Conservation (phyloP, 2,797 vertebrate species). For the Anomalospiza imberbis region DNA sequence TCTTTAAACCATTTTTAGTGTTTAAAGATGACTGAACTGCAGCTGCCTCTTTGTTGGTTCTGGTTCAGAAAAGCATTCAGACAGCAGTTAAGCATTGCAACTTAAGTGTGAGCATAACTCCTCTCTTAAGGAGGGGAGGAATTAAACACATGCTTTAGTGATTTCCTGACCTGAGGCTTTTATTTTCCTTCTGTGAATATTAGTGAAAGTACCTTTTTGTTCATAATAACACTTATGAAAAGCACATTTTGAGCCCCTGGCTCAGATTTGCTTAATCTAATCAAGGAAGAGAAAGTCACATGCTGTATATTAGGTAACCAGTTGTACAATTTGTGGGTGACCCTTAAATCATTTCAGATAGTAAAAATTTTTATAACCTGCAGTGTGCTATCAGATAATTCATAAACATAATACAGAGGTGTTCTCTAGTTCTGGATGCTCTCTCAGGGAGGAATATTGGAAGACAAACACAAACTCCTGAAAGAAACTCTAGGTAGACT, state of each 20-base stretch:
- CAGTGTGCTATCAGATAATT: background rate
- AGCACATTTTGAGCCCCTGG: conserved; percentile 42
- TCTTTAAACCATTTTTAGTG: background rate
- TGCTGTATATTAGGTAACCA: background rate
- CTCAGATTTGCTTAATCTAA: conserved; percentile 56
- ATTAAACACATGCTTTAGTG: conserved; percentile 61
- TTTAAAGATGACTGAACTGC: background rate
- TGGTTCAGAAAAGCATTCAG: conserved; percentile 37
- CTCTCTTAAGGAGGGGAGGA: conserved; percentile 21
- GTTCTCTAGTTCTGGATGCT: background rate
- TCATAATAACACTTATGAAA: conserved; percentile 40
- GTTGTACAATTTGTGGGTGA: conserved; percentile 25
- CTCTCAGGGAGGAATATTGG: background rate
- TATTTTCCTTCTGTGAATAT: conserved; percentile 65
- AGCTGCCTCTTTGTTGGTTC: background rate
- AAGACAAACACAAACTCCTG: background rate
- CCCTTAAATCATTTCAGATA: background rate
- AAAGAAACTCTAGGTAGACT: background rate
- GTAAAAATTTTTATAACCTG: background rate
- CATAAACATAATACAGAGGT: background rate
- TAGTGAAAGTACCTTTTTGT: conserved; percentile 63
- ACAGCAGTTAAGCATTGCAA: background rate
- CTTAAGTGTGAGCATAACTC: conserved; percentile 5
- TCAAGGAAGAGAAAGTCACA: conserved; percentile 28
- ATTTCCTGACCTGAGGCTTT: conserved; percentile 60